These are phyloP conservation scores for Zaprionus kolodkinae DNA, from an alignment of 1,140 invertebrate species.

Conservation along the genomic window DNA sequence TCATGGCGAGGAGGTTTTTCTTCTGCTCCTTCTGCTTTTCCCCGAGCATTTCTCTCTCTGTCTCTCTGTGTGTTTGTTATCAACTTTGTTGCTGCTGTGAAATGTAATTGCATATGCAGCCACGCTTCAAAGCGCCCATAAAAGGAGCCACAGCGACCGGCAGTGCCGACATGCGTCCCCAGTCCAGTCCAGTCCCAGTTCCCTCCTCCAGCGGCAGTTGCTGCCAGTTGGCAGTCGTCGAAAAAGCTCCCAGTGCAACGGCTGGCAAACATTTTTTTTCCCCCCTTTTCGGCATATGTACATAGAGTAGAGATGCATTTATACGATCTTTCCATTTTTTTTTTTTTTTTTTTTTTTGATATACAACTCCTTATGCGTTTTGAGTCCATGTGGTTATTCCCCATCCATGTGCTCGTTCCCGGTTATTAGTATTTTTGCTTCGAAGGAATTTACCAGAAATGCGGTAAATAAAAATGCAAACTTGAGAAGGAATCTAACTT, in stretches of 20 bases:
- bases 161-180: neutral
- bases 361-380: conserved; percentile 34
- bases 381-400: conserved; percentile 17
- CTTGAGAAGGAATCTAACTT: neutral
- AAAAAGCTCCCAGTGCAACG: conserved; percentile 31
- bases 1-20: neutral
- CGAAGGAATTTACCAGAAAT: conserved; percentile 50
- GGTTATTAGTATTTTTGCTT: conserved; percentile 66
- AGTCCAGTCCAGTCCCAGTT: neutral
- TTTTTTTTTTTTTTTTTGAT: conserved; percentile 22
- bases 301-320: conserved; percentile 4
- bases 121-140: conserved; percentile 73
- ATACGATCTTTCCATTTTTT: neutral
- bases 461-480: conserved; percentile 28
- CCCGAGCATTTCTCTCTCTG: conserved; percentile 23
- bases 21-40: conserved; percentile 17
- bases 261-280: conserved; percentile 62
- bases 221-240: conserved; percentile 17
- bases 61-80: conserved; percentile 63
- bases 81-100: conserved; percentile 75
- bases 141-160: conserved; percentile 43
- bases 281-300: conserved; percentile 11
- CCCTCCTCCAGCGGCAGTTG: neutral
- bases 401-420: conserved; percentile 10
- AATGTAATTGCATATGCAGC: conserved; percentile 81